Evolutionary conservation across 2,113 vertebrate species (phyloP).

Genomic region (Callopanchax toddi): DNA sequence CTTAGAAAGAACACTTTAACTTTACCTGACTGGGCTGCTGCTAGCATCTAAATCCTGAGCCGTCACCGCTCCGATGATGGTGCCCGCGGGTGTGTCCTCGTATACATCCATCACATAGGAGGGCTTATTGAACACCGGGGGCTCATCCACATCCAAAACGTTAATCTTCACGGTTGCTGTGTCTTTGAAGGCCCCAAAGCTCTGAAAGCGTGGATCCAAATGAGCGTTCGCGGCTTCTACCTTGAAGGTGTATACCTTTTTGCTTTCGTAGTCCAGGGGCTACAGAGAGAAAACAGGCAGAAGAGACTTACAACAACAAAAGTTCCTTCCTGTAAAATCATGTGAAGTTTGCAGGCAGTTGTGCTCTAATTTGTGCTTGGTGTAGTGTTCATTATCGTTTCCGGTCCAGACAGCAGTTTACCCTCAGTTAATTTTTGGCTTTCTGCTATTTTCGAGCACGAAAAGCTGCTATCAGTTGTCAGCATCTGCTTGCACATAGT

Average conservation of each 20-base stretch:
- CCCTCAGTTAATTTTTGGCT: conserved; percentile 24
- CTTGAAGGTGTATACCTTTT: conserved; percentile 97
- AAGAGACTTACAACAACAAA: background rate
- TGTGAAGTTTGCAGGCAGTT: background rate
- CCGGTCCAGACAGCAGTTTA: conserved; percentile 13
- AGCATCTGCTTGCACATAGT: conserved; percentile 18
- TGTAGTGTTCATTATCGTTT: conserved; percentile 17
- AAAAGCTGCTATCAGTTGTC: conserved; percentile 23
- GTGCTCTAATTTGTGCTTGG: background rate
- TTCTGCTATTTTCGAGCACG: conserved; percentile 19
- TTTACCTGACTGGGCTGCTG: conserved; percentile 91
- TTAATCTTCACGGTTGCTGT: conserved; percentile 97
- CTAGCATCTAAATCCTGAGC: conserved; percentile 95
- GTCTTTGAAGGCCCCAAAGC: conserved; percentile 93
- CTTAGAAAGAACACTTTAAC: conserved; percentile 14
- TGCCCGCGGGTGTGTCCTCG: conserved; percentile 92
- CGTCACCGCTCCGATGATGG: conserved; percentile 95
- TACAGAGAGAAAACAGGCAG: conserved; percentile 48
- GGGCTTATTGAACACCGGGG: conserved; percentile 92
- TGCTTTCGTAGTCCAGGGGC: conserved; percentile 95
- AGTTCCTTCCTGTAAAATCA: background rate
- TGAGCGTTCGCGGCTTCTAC: conserved; percentile 94
- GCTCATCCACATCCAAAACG: conserved; percentile 94
- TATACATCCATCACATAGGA: conserved; percentile 95
- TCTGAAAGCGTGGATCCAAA: conserved; percentile 91